Percentiles rank a stretch among this genome's conserved stretches.
Evolutionary conservation across 92 coral and sea anemone genomes (phyloP).

Genomic region (Phenganax marumi): DNA sequence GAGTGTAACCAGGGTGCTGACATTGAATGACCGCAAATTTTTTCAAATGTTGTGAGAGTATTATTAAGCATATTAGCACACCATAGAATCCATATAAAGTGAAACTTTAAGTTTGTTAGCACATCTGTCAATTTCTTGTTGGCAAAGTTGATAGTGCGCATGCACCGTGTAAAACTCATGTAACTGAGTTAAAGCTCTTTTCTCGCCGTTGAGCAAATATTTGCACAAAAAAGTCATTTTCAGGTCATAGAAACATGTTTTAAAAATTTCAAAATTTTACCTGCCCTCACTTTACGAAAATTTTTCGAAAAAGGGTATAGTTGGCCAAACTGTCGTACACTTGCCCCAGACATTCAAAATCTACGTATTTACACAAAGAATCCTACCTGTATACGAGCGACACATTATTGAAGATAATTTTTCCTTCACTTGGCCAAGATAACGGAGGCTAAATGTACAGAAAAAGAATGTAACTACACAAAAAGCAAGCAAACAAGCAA

Average conservation of each 20-base stretch:
- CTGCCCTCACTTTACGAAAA: not conserved
- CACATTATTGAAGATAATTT: constrained; percentile 70
- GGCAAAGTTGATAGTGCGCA: no score
- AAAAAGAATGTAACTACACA: not conserved
- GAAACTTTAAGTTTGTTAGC: no score
- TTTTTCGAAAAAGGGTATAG: not conserved
- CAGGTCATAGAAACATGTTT: no score
- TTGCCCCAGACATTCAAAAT: no score
- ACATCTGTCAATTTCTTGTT: no score
- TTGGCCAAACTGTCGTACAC: not conserved
- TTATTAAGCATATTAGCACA: not conserved
- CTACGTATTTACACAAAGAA: not conserved
- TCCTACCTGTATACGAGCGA: constrained; percentile 82
- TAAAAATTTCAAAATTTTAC: no score
- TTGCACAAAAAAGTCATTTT: no score
- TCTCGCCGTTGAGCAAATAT: no score
- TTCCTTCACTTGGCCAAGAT: constrained; percentile 84
- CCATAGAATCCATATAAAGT: not conserved
- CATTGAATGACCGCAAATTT: not conserved
- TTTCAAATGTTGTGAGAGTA: not conserved
- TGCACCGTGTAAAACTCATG: no score
- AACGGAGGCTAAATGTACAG: constrained; percentile 58
- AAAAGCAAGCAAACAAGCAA: not conserved
- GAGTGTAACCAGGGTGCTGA: constrained; percentile 3
- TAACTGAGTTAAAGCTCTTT: no score